Evolutionary conservation across 1,140 invertebrate species (phyloP).

Genomic region (Brachionus angularis): DNA sequence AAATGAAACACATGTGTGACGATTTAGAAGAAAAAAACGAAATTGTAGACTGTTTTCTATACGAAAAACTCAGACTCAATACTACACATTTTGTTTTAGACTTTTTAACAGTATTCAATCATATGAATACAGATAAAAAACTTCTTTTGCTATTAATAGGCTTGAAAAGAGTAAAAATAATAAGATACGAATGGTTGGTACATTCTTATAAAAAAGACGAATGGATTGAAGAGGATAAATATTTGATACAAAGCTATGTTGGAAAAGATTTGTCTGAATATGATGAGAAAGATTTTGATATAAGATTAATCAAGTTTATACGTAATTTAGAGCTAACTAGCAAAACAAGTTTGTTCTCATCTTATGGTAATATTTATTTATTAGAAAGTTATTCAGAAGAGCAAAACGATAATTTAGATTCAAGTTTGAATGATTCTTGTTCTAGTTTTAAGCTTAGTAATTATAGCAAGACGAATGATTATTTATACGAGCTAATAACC

Average conservation of each 20-base stretch:
- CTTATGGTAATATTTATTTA: slow-evolving; percentile 24
- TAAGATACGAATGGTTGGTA: slow-evolving; percentile 10
- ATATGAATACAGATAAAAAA: background rate
- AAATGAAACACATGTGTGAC: background rate
- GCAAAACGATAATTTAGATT: background rate
- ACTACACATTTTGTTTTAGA: slow-evolving; percentile 2
- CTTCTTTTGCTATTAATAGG: background rate
- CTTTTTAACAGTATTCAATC: background rate
- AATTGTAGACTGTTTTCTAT: background rate
- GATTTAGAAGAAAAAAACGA: background rate
- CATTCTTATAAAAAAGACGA: background rate
- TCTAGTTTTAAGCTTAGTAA: background rate
- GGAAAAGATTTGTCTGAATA: background rate
- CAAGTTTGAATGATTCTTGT: slow-evolving; percentile 10
- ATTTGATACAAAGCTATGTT: background rate
- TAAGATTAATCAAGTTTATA: background rate
- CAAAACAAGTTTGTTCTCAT: background rate
- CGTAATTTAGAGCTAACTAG: slow-evolving; percentile 11
- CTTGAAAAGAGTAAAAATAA: slow-evolving; percentile 4
- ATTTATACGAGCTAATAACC: slow-evolving; percentile 2
- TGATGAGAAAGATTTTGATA: background rate
- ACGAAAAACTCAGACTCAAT: background rate
- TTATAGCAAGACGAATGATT: background rate
- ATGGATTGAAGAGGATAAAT: background rate
- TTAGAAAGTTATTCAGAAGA: background rate